Evolutionary conservation across 2,113 vertebrate species (phyloP), one percentile per base, ranked within the genome.

Genomic region (Cinclus mexicanus): DNA sequence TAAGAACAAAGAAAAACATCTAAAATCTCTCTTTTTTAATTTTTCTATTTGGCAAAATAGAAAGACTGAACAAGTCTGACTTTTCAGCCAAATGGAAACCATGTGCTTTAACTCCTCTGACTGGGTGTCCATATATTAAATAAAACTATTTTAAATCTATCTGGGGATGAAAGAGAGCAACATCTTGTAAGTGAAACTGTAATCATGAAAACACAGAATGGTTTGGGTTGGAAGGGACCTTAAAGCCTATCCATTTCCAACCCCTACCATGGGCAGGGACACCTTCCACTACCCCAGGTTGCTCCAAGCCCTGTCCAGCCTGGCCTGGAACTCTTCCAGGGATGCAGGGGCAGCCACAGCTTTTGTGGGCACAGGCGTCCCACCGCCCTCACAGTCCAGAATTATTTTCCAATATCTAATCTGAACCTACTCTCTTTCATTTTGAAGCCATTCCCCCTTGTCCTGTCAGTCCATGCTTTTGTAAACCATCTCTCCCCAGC

Each of bases 21-120:
- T 75, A 29, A 41, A 93, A 82, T 78, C 44, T 74, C 88, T 63
- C 85, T 39, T 81, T 88, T 75, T 18, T 29, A 41, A 75, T 89
- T 89, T 78, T 96, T 90, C 64, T 90, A 64, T 96, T 78, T 97
- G 92, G 90, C 86, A 95, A 95, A 92, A 95, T 87, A 88, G 92
- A 94, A 96, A 94, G 88, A 89, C 88, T 89, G 87, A 96, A 87
- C 20, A 89, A 89, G 89, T 93, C 92, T 94, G 93, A 78, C 72
- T 96, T 89, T 60, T n/a, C 83, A 90, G 88, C 64, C 92, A 95
- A 93, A 90, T 78, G 78, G 86, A 93, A 95, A 29, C 26, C 69
- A 84, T 2, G 80, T 90, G 88, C 53, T 92, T 92, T 90, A 94
- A 94, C 68, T 90, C 64, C 57, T 95, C 82, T 1, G 3, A 55